Evolutionary conservation across 2,113 vertebrate species (phyloP).

Genomic region (Neoarius graeffei): DNA sequence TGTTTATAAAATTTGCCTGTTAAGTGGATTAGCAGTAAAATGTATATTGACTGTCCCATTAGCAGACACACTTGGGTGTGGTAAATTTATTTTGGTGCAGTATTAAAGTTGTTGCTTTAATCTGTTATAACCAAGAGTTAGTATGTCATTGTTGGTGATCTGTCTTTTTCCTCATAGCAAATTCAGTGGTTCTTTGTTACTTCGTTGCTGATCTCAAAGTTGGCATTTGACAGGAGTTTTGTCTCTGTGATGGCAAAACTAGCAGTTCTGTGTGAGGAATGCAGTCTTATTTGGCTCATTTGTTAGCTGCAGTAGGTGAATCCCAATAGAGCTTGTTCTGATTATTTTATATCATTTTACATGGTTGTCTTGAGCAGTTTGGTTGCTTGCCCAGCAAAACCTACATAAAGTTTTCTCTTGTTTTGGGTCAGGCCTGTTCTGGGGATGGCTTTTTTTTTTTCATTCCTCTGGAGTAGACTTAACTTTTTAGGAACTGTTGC

Average conservation of each 20-base stretch:
- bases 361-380: background rate
- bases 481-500: slow-evolving; percentile 24
- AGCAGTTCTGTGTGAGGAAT: background rate
- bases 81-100: slow-evolving; percentile 57
- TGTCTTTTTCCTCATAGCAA: background rate
- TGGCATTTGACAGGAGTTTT: slow-evolving; percentile 21
- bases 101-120: slow-evolving; percentile 50
- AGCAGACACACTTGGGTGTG: slow-evolving; percentile 55
- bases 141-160: background rate
- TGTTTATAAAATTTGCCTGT: slow-evolving; percentile 31
- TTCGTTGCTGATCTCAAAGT: slow-evolving; percentile 7
- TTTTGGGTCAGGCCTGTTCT: slow-evolving; percentile 51
- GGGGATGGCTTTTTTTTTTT: slow-evolving; percentile 39
- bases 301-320: slow-evolving; percentile 4
- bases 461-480: slow-evolving; percentile 9
- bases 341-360: slow-evolving; percentile 22
- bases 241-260: slow-evolving; percentile 19
- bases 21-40: slow-evolving; percentile 59
- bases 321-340: background rate
- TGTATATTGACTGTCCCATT: slow-evolving; percentile 55
- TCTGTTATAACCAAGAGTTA: slow-evolving; percentile 23
- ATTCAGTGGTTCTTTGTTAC: background rate
- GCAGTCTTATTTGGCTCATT: background rate
- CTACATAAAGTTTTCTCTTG: slow-evolving; percentile 35
- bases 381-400: slow-evolving; percentile 21